Evolutionary conservation across 2,888 invertebrate species (phyloP), one percentile per base, ranked within the genome.

Genomic region (Tinea semifulvella): DNA sequence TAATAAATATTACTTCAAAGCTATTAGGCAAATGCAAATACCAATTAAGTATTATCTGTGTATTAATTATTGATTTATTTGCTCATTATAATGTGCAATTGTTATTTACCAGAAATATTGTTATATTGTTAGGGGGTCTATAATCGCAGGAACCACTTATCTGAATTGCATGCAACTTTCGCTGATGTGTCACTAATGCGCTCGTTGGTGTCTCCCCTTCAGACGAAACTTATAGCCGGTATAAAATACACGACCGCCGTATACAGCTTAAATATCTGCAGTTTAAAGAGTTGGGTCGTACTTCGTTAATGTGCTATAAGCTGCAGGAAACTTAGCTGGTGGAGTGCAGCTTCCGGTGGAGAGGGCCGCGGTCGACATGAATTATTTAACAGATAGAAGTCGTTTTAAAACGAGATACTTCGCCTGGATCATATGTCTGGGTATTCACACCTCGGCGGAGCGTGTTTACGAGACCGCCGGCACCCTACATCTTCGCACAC

Each of bases 341-440:
- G 13, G 20, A 38, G 20, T 22, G 25, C 22, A 22, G 40, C 40
- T 40, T 40, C 40, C 25, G 25, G 40, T 25, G 11, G 25, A 42
- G 25, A 17, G 26, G 26, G n/a, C 13, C 11, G 42, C 42, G 16
- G 14, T 25, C 42, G 7, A 2, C 26, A 42, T 42, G 42, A 42
- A 42, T 42, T 42, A 42, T 42, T 26, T 27, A 42, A 28, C 11
- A 42, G 42, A 27, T 27, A 20, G 42, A 42, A 42, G 42, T 27
- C 26, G 42, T 42, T 42, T 42, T 27, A 42, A 42, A 42, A 13
- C 27, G 42, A 28, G 26, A 42, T 42, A 42, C 22, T 40, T 27
- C 16, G 42, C 4, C 14, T 16, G 27, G n/a, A 42, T 42, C 42
- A 42, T 27, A 42, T 27, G 42, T 42, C 27, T 10, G 10, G 13